These are phyloP conservation scores for Lasioglossum morio DNA, from an alignment of 2,888 invertebrate genomes.

Conservation along the genomic window DNA sequence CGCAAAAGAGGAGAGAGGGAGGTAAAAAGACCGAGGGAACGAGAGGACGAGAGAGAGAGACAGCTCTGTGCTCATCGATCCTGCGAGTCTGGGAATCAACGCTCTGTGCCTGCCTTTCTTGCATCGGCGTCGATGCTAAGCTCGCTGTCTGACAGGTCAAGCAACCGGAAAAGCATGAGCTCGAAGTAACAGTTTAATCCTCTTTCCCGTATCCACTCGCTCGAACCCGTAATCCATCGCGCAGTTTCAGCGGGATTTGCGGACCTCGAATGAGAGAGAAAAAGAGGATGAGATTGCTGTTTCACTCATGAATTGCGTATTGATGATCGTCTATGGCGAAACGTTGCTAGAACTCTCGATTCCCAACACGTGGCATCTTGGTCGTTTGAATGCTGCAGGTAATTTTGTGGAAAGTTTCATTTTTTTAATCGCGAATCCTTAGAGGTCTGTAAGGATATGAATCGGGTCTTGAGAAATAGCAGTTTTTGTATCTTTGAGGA, in stretches of 20 bases:
- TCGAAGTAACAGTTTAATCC: conserved; percentile 69
- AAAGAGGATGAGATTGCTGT: conserved; percentile 3
- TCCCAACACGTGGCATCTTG: neutral
- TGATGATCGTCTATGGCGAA: neutral
- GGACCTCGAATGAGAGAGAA: neutral
- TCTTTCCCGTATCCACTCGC: conserved; percentile 55
- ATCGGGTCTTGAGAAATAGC: neutral
- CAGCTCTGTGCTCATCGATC: conserved; percentile 75
- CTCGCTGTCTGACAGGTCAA: conserved; percentile 65
- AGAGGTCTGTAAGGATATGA: neutral
- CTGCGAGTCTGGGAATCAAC: conserved; percentile 70
- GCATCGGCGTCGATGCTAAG: conserved; percentile 60
- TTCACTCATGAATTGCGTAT: conserved; percentile 8
- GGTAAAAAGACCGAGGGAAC: neutral
- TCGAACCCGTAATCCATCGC: conserved; percentile 40
- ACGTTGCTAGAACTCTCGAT: neutral
- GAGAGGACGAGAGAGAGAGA: neutral
- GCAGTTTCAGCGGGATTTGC: conserved; percentile 42
- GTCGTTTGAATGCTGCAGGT: neutral
- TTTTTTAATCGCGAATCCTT: neutral
- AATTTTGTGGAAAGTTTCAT: neutral
- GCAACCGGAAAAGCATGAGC: conserved; percentile 68
- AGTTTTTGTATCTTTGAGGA: neutral
- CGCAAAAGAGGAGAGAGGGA: neutral
- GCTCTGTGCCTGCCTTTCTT: conserved; percentile 45